phyloP scores from a whole-genome alignment of 2,113 vertebrate species.

The Otolemur garnettii region DNA sequence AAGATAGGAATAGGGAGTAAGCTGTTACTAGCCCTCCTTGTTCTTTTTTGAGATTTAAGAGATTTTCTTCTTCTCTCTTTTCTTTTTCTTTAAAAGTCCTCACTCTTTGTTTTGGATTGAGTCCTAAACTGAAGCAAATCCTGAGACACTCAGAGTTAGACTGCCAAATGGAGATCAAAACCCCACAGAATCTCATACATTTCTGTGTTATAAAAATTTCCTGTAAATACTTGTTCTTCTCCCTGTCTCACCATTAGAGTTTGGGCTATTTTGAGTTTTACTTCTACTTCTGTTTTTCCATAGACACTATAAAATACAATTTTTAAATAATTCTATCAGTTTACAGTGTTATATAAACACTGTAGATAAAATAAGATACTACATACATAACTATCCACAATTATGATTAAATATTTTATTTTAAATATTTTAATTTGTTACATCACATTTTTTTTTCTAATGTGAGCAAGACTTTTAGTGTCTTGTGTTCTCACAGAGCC shows the following conservation, averaged over 20 bases:
- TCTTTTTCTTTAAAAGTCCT: not conserved
- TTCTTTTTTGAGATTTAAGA: not conserved
- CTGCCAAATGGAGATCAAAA: not conserved
- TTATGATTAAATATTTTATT: not conserved
- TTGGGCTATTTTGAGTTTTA: not conserved
- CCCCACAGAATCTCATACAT: fast-evolving
- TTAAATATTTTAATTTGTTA: not conserved
- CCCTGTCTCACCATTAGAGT: not conserved
- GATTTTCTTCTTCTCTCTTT: not conserved
- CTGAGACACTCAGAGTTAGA: not conserved
- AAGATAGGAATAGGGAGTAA: fast-evolving
- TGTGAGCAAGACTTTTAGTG: not conserved
- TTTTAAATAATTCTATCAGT: not conserved
- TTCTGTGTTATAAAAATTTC: not conserved
- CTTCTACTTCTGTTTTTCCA: not conserved
- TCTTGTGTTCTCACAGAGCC: not conserved
- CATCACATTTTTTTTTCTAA: not conserved
- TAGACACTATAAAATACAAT: not conserved
- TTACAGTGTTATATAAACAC: not conserved
- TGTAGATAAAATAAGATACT: not conserved
- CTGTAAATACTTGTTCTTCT: not conserved
- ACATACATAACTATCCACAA: not conserved
- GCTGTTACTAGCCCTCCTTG: not conserved
- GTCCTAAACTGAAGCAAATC: not conserved
- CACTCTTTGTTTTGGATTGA: not conserved